A percentile compares a stretch with the other conserved stretches of the same genome.
Conservation (phyloP, 2,888 invertebrate species). For the Callinectes sapidus region DNA sequence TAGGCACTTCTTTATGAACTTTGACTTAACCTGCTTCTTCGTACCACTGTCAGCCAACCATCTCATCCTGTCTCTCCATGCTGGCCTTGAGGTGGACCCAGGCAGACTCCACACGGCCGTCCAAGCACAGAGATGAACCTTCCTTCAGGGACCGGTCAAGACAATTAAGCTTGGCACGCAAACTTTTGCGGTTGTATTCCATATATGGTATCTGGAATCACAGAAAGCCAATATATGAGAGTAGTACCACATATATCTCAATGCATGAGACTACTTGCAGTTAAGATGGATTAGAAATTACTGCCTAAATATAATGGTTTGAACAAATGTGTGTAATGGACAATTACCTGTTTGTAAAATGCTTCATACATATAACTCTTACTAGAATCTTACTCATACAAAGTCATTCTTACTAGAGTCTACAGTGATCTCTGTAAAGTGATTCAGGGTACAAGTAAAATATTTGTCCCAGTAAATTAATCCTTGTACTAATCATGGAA, state of each 20-base stretch:
- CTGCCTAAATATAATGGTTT: neutral
- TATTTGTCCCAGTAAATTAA: neutral
- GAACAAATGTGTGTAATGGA: neutral
- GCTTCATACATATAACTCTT: neutral
- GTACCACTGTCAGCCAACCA: neutral
- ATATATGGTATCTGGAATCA: constrained; percentile 64
- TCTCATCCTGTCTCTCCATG: constrained; percentile 42
- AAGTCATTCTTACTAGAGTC: neutral
- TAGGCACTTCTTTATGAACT: neutral
- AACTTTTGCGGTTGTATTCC: constrained; percentile 48
- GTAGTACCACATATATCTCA: neutral
- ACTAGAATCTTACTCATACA: neutral
- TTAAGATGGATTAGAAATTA: no score
- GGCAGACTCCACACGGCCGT: constrained; percentile 52
- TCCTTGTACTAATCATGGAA: neutral
- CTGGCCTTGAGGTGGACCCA: constrained; percentile 44
- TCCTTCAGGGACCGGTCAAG: constrained; percentile 57
- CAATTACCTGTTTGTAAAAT: neutral
- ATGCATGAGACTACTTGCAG: neutral
- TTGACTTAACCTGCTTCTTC: neutral
- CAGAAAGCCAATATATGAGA: neutral
- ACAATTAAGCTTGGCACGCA: constrained; percentile 58
- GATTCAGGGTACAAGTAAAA: neutral
- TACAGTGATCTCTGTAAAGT: neutral
- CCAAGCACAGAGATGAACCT: constrained; percentile 46